Base-by-base conservation (phyloP, 2,113 vertebrate genomes). In the Chroicocephalus ridibundus region DNA sequence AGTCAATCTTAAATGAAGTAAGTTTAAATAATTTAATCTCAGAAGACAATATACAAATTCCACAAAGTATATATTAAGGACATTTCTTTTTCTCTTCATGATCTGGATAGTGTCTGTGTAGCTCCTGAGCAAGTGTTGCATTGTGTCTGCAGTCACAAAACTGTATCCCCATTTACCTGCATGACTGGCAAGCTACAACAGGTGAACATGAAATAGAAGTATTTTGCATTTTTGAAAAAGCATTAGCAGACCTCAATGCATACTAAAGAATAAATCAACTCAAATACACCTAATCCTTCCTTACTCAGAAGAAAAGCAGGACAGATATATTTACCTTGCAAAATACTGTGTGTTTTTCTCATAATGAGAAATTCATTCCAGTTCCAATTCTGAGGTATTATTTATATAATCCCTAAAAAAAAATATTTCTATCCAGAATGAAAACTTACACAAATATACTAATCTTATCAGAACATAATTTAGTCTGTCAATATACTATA, bases 301-400 rank as follows among this genome's bases (percentile, higher is more conserved):
- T 65, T 78, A 58, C 6, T 62, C 31, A 40, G 77, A 86, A 72
- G 49, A 71, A 86, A 94, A 96, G 47, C 34, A 90, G 34, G 22
- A 20, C 36, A 93, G 24, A 86, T 86, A 70, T 79, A 95, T 97
- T 97, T 97, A 94, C 72, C 64, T 85, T 91, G 47, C 27, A 92
- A 95, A 96, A 91, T 86, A 70, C 19, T 74, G 42, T 78, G 62
- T n/a, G 29, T 95, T 95, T 97, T 42, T 92, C 70, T 96, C 82
- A 77, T 79, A 96, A 94, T 94, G 60, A 91, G 75, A 96, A 96
- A 95, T 89, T 92, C 25, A 88, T 93, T 94, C 26, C 54, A 47
- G 5, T 71, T 90, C 44, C 57, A 47, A 40, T 68, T 87, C 60
- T 93, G 66, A 93, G 52, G 32, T 86, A 26, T 58, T 94, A 61